Evolutionary conservation across 2,888 invertebrate genomes (phyloP).

Genomic region (Eupithecia insigniata): DNA sequence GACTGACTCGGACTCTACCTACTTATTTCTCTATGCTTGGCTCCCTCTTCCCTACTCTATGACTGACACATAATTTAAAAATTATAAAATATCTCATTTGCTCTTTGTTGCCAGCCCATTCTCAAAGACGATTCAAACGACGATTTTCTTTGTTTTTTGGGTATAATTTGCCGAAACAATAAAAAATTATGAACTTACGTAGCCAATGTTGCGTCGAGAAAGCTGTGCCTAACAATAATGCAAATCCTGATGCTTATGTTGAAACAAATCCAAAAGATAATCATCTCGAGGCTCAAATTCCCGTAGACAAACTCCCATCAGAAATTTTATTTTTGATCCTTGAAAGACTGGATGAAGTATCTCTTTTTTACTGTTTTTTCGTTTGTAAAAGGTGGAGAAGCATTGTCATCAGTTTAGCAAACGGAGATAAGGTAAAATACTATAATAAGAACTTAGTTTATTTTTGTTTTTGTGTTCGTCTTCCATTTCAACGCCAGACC

Average conservation of each 20-base stretch:
- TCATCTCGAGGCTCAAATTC: background rate
- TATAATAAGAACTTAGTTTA: background rate
- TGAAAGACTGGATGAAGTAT: conserved; percentile 15
- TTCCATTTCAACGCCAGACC: background rate
- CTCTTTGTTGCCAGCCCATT: too few species aligned
- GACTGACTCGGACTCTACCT: too few species aligned
- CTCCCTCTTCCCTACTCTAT: too few species aligned
- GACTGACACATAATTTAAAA: too few species aligned
- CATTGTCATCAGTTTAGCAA: conserved; percentile 10
- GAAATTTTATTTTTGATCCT: conserved; percentile 25
- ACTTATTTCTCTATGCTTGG: too few species aligned
- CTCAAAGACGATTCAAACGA: too few species aligned
- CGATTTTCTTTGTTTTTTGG: background rate
- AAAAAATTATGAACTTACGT: background rate
- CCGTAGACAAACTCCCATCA: conserved; percentile 20
- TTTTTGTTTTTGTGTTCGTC: background rate
- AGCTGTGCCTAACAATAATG: background rate
- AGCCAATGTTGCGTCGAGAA: background rate
- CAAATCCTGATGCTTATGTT: background rate
- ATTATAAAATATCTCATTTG: too few species aligned
- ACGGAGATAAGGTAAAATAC: conserved; percentile 18
- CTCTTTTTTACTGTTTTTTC: conserved; percentile 15
- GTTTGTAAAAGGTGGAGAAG: conserved; percentile 24
- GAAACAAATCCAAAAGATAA: background rate
- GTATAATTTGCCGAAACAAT: background rate